Evolutionary conservation across 2,888 invertebrate species (phyloP), one percentile per base, ranked within the genome.

Genomic region (Caenorhabditis becei): DNA sequence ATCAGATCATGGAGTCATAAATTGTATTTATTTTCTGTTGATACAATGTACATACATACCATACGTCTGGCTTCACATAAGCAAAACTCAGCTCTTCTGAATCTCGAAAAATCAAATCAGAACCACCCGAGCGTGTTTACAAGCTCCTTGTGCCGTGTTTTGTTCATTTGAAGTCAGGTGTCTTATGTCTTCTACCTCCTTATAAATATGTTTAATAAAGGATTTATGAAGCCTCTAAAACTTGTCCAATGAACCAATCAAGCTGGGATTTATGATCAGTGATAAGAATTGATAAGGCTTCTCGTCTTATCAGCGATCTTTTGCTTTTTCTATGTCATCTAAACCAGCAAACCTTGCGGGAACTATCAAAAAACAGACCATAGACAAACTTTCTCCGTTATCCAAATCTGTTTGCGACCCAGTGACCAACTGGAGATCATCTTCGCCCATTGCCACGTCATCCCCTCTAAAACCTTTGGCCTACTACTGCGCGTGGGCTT

Each of bases 1-100:
- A 66, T 54, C 59, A 75, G 47, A 49, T 75, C n/a, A 75, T 75
- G 75, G 75, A 75, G 37, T 59, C 75, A 0, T 74, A 47, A 74
- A 10, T 24, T 35, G 7, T 63, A 16, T 47, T 18, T 41, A 24
- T 16, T 41, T 26, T 4, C 18, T 47, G 14, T 16, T 41, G 5
- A 7, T 32, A 32, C 32, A n/a, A n/a, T 41, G 41, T 41, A 41
- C 41, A 41, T 41, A 41, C 2, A 14, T 41, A 41, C 14, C 14
- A 41, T 41, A 41, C 2, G 41, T 41, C 41, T 41, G 7, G 11
- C 14, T 14, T 14, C 41, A 7, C 32, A 32, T 10, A 32, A n/a
- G n/a, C n/a, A n/a, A n/a, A n/a, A n/a, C n/a, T n/a, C n/a, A n/a
- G n/a, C n/a, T n/a, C n/a, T n/a, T n/a, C n/a, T n/a, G n/a, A n/a